Conservation (phyloP, 2,113 vertebrate species). For the human (Homo sapiens) region DNA sequence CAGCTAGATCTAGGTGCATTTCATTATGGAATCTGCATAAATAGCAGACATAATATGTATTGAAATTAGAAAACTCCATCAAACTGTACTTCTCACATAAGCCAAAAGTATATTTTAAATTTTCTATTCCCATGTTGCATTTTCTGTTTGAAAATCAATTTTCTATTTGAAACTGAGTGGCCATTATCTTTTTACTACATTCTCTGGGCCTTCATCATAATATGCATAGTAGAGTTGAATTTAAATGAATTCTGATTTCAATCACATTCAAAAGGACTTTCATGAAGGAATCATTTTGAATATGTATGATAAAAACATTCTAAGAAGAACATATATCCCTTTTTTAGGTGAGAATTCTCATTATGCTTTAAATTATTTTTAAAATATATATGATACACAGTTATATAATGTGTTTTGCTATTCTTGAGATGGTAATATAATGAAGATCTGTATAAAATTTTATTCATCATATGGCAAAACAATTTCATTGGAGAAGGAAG, state of each 20-base stretch:
- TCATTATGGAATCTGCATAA: not conserved
- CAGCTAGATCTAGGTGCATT: not conserved
- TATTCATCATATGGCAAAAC: not conserved
- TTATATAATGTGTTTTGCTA: not conserved
- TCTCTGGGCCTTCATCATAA: not conserved
- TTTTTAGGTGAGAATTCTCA: not conserved
- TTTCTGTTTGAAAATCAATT: conserved; percentile 25
- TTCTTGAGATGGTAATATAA: conserved; percentile 3
- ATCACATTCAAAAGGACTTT: not conserved
- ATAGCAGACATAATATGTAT: not conserved
- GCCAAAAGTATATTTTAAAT: not conserved
- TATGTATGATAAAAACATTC: not conserved
- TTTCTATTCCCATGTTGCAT: not conserved
- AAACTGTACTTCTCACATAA: not conserved
- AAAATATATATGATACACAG: not conserved
- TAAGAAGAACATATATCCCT: not conserved
- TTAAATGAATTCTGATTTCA: conserved; percentile 8
- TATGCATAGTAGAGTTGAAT: not conserved
- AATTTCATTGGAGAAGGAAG: not conserved
- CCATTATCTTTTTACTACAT: not conserved
- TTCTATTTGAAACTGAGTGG: not conserved
- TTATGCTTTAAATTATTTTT: conserved; percentile 38
- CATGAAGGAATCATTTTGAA: conserved; percentile 3
- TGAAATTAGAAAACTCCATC: not conserved
- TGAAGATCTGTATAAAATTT: not conserved